These are phyloP conservation scores for Coptotermes formosanus DNA, from an alignment of 1,140 invertebrate species.

Conservation along the genomic window DNA sequence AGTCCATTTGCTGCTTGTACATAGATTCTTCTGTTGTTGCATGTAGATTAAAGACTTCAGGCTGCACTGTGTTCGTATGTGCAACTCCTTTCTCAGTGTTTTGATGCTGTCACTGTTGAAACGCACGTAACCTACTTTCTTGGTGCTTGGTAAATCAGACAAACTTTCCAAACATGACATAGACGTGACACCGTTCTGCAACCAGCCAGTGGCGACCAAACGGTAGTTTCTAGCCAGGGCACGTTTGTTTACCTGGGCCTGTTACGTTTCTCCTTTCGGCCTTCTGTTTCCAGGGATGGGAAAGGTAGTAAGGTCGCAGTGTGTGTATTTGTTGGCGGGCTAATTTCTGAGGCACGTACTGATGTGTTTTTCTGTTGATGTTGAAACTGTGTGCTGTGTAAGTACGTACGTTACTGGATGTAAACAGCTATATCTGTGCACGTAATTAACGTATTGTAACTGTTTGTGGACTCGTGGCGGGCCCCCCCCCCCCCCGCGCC, in stretches of 20 bases:
- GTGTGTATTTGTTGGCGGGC: too few relatives aligned
- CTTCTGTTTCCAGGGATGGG: too few relatives aligned
- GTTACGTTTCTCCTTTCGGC: too few relatives aligned
- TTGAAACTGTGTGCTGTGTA: too few relatives aligned
- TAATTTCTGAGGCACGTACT: too few relatives aligned
- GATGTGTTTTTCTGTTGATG: too few relatives aligned
- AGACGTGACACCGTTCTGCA: background rate
- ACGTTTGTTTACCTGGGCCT: background rate
- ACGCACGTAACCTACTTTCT: background rate
- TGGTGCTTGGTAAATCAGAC: background rate
- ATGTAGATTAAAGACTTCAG: background rate
- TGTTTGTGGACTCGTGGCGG: too few relatives aligned
- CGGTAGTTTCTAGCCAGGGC: background rate
- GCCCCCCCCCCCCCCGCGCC: too few relatives aligned
- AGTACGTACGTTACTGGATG: too few relatives aligned
- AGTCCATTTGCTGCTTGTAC: background rate
- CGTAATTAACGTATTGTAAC: too few relatives aligned
- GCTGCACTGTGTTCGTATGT: background rate
- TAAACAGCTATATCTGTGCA: too few relatives aligned
- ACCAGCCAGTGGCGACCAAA: background rate
- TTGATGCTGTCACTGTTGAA: background rate
- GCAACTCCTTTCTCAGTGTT: background rate
- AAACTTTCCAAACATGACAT: constrained; percentile 6
- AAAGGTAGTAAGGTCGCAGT: too few relatives aligned
- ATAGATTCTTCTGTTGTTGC: background rate